Conservation (phyloP, 2,113 vertebrate genomes). For the Pteruthius melanotis region DNA sequence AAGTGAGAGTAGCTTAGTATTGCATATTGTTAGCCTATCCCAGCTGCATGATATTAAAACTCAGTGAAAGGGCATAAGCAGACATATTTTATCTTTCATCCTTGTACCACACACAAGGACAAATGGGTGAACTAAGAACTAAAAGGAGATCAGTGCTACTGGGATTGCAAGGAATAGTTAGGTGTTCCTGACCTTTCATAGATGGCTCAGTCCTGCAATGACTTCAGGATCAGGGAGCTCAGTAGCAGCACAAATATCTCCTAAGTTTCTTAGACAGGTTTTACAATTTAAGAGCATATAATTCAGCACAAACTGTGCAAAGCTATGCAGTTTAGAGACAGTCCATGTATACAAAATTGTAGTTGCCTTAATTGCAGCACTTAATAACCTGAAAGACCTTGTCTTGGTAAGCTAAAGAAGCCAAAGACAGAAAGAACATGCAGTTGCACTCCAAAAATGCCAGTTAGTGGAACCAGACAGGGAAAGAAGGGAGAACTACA, state of each 20-base stretch:
- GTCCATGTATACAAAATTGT: not conserved
- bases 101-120: not conserved
- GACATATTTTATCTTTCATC: not conserved
- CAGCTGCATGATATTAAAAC: not conserved
- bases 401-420: not conserved
- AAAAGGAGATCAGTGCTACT: not conserved
- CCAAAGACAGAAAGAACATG: not conserved
- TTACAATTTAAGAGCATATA: not conserved
- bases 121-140: not conserved
- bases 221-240: not conserved
- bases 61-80: not conserved
- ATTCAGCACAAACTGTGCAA: not conserved
- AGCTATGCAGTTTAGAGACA: not conserved
- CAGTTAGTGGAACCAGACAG: not conserved
- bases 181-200: not conserved
- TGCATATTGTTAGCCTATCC: not conserved
- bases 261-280: not conserved
- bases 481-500: not conserved
- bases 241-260: not conserved
- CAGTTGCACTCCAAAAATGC: not conserved
- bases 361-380: not conserved
- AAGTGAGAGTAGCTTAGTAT: not conserved
- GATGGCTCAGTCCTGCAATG: not conserved
- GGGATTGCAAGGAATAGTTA: not conserved
- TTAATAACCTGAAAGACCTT: not conserved